phyloP scores from a whole-genome alignment of 2,113 vertebrate species.

The Pheucticus melanocephalus region DNA sequence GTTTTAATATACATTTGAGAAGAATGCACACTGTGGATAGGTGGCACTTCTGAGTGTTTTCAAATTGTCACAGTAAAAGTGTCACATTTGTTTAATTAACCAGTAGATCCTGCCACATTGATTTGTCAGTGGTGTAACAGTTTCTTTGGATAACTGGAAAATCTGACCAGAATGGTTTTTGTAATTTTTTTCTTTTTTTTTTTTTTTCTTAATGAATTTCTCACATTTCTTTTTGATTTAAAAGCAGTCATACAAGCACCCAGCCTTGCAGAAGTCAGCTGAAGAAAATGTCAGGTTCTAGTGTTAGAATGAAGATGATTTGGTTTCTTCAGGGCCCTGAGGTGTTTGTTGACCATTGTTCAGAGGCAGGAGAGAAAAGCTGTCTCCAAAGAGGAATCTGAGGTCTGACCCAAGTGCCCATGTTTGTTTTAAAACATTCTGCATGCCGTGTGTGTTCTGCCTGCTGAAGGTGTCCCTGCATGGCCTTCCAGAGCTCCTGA shows the following conservation, averaged over 20 bases:
- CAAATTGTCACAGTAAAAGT: constrained; percentile 39
- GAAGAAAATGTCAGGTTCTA: not conserved
- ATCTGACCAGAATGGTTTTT: constrained; percentile 1
- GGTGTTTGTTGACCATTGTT: not conserved
- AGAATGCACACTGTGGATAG: not conserved
- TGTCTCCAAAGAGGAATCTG: not conserved
- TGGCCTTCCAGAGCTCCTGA: not conserved
- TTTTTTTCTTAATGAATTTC: not conserved
- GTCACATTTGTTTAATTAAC: constrained; percentile 68
- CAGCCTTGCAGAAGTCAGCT: not conserved
- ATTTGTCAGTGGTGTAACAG: constrained; percentile 44
- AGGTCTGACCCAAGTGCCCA: not conserved
- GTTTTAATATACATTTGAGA: constrained; percentile 26
- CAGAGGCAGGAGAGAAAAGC: not conserved
- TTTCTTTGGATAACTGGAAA: constrained; percentile 45
- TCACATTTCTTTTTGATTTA: constrained; percentile 7
- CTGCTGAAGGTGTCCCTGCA: not conserved
- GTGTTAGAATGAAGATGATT: not conserved
- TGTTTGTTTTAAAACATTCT: not conserved
- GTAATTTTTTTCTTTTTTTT: not conserved
- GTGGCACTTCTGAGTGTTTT: constrained; percentile 41
- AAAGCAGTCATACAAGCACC: not conserved
- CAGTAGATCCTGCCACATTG: constrained; percentile 33
- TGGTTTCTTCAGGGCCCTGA: not conserved
- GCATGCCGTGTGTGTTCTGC: not conserved